Evolutionary conservation across 2,113 vertebrate species (phyloP).

Genomic region (Murina feae): DNA sequence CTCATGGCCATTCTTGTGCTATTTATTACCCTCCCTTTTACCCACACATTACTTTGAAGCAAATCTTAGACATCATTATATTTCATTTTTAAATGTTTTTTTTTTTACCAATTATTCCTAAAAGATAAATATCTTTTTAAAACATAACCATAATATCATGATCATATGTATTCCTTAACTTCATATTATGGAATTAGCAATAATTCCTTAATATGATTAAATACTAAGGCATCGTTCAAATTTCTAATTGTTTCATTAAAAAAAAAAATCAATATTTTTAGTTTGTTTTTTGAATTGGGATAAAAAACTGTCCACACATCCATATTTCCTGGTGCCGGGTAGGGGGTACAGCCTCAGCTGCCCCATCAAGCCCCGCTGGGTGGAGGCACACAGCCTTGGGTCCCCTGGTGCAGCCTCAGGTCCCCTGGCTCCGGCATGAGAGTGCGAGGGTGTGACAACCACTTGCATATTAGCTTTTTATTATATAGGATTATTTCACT

Average conservation of each 20-base stretch:
- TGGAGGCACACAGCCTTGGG: no score
- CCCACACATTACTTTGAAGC: not conserved
- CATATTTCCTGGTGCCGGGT: not conserved
- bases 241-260: not conserved
- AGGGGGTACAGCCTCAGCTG: no score
- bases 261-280: not conserved
- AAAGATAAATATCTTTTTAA: not conserved
- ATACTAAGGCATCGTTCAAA: not conserved
- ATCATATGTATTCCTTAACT: not conserved
- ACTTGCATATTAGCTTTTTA: no score
- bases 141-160: not conserved
- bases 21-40: not conserved
- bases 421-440: no score
- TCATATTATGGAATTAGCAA: not conserved
- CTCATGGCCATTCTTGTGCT: not conserved
- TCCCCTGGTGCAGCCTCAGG: no score
- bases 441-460: no score
- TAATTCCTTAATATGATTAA: not conserved
- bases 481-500: not conserved
- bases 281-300: not conserved
- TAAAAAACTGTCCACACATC: not conserved
- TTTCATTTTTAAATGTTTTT: constrained; percentile 21
- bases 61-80: not conserved
- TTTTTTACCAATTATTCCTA: not conserved
- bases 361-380: no score